Conservation (phyloP, 37 sponge, comb jelly and placozoan species). For the Halichondria panicea region DNA sequence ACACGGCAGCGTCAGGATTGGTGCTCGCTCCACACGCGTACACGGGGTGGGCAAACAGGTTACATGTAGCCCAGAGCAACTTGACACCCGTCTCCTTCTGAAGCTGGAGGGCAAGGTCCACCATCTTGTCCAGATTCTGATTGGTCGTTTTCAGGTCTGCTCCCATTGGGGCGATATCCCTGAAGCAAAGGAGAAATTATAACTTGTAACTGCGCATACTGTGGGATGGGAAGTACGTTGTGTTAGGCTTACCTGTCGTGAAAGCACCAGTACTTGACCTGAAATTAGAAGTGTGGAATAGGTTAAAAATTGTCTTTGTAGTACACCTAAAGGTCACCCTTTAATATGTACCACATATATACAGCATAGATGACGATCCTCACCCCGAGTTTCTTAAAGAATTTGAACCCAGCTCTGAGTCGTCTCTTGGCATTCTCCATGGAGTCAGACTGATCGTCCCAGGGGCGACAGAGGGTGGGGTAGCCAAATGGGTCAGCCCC, state of each 20-base stretch:
- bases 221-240: too few species aligned
- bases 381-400: conserved; percentile 63
- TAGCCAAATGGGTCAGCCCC: conserved; percentile 79
- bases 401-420: conserved; percentile 65
- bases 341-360: too few species aligned
- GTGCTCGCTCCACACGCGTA: conserved; percentile 66
- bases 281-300: neutral
- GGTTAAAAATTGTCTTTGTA: neutral
- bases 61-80: conserved; percentile 68
- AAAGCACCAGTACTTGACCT: conserved; percentile 70
- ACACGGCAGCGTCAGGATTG: conserved; percentile 66
- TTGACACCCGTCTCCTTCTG: conserved; percentile 61
- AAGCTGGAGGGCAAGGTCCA: conserved; percentile 53
- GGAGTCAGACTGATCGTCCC: conserved; percentile 67
- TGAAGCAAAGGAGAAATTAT: too few species aligned
- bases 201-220: too few species aligned
- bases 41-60: conserved; percentile 66
- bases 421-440: conserved; percentile 65
- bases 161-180: conserved; percentile 71
- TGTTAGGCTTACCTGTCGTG: conserved; percentile 74
- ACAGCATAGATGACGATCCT: too few species aligned
- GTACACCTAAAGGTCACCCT: too few species aligned
- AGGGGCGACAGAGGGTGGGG: conserved; percentile 60
- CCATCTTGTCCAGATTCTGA: conserved; percentile 54
- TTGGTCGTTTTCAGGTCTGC: conserved; percentile 39